Base-by-base conservation (phyloP, 2,888 invertebrate species). In the Pseudococcus viburni region DNA sequence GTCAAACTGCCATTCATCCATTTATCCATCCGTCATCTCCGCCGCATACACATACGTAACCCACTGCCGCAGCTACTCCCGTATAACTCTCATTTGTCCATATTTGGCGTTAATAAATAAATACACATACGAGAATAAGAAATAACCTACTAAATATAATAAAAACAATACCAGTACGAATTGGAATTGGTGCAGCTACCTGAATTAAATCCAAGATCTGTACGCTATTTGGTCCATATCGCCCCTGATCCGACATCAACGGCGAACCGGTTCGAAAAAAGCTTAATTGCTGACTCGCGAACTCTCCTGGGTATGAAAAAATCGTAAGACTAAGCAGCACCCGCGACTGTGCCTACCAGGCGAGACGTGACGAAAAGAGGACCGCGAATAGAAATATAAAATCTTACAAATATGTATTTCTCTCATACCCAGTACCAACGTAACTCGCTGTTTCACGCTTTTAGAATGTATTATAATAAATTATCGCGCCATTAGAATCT, bases 1-100 rank as follows among this genome's bases (percentile, higher is more conserved):
- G 88, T 88, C 88, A 80, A 88, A 77, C 73, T 88, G 88, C 88
- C 88, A 88, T 88, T 88, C 88, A 88, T 88, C 88, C 42, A 77
- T 87, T 77, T 83, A 83, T 83, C 73, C 77, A 39, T 80, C 83
- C 88, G 83, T 88, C 88, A 88, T 88, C 83, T 80, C 64, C 64
- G 9, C 22, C 55, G n/a, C 22, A 64, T 64, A 64, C 64, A 9
- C 9, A 9, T 22, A 22, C 64, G 19, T 64, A 64, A 55, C 55
- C 55, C 15, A 55, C 11, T 12, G 15, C 7, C 1, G 15, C n/a
- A 42, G 42, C 42, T n/a, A 64, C 64, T 64, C 64, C 64, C 8
- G 15, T 64, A 22, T 59, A 39, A 77, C 77, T 33, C 80, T 83
- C 46, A 83, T 83, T 83, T 83, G 80, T 83, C 80, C 80, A 83